Evolutionary conservation across 2,113 vertebrate genomes (phyloP).

Genomic region (Gambusia holbrooki): DNA sequence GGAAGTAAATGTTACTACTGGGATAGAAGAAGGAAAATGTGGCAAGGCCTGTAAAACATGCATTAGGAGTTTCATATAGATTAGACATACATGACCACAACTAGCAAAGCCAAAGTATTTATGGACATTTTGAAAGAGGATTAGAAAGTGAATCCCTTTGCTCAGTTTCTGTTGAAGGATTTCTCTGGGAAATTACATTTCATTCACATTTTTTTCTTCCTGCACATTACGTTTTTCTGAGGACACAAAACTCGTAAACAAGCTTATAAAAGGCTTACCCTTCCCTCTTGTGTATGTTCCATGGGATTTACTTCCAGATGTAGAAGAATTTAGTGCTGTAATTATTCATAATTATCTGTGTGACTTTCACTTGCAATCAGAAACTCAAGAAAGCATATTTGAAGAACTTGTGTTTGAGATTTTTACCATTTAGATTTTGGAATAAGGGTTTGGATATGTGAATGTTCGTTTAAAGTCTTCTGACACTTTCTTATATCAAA

Average conservation of each 20-base stretch:
- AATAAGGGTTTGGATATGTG: not conserved
- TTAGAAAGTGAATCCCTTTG: slow-evolving; percentile 78
- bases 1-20: slow-evolving; percentile 51
- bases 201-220: slow-evolving; percentile 56
- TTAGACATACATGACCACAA: slow-evolving; percentile 79
- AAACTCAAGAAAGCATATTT: slow-evolving; percentile 4
- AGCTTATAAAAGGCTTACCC: slow-evolving; percentile 61
- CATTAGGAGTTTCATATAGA: slow-evolving; percentile 73
- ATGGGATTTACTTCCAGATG: slow-evolving; percentile 49
- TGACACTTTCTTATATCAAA: too few relatives aligned
- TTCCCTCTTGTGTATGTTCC: slow-evolving; percentile 40
- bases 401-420: not conserved
- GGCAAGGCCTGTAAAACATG: slow-evolving; percentile 68
- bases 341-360: slow-evolving; percentile 37
- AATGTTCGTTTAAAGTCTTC: too few relatives aligned
- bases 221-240: slow-evolving; percentile 59
- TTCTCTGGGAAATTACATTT: slow-evolving; percentile 72
- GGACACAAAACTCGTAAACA: slow-evolving; percentile 64
- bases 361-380: slow-evolving; percentile 21
- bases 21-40: slow-evolving; percentile 44
- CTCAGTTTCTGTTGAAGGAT: slow-evolving; percentile 71
- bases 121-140: slow-evolving; percentile 75
- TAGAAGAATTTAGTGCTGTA: slow-evolving; percentile 31
- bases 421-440: not conserved
- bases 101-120: slow-evolving; percentile 67